Evolutionary conservation across 2,888 invertebrate species (phyloP).

Genomic region (Phengaris alcon): DNA sequence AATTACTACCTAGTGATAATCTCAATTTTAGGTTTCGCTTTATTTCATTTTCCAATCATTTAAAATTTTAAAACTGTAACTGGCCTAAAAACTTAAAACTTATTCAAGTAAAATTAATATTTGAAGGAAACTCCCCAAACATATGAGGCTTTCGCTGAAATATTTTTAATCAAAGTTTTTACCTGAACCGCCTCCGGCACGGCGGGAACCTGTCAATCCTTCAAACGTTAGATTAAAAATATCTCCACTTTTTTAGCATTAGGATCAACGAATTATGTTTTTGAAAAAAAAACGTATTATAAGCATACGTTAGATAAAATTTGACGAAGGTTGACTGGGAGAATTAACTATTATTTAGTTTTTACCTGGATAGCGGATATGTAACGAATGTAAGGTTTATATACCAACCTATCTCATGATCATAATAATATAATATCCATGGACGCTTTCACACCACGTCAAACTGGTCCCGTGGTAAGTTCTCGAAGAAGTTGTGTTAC

Average conservation of each 20-base stretch:
- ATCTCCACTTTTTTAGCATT: constrained; percentile 72
- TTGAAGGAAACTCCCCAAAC: constrained; percentile 46
- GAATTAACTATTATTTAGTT: constrained; percentile 50
- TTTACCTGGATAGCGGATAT: constrained; percentile 40
- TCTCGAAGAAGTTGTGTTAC: too few species aligned
- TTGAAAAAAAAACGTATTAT: constrained; percentile 61
- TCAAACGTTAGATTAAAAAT: constrained; percentile 78
- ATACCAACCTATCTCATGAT: constrained; percentile 27
- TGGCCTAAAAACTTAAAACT: too few species aligned
- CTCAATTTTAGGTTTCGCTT: too few species aligned
- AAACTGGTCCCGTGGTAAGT: too few species aligned
- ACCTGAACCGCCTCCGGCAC: constrained; percentile 64
- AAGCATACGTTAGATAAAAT: constrained; percentile 70
- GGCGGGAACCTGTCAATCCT: constrained; percentile 74
- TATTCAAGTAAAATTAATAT: constrained; percentile 25
- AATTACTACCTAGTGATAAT: too few species aligned
- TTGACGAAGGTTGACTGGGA: constrained; percentile 72
- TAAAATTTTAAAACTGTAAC: too few species aligned
- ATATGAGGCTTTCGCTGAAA: constrained; percentile 69
- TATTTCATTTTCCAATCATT: too few species aligned
- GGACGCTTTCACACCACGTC: too few species aligned
- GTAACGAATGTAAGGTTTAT: constrained; percentile 38
- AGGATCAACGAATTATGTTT: constrained; percentile 73
- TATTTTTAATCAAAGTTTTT: constrained; percentile 77
- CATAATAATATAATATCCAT: too few species aligned